These are phyloP conservation scores for Magallana ariakensis DNA, from an alignment of 1,140 invertebrate genomes.

Conservation along the genomic window DNA sequence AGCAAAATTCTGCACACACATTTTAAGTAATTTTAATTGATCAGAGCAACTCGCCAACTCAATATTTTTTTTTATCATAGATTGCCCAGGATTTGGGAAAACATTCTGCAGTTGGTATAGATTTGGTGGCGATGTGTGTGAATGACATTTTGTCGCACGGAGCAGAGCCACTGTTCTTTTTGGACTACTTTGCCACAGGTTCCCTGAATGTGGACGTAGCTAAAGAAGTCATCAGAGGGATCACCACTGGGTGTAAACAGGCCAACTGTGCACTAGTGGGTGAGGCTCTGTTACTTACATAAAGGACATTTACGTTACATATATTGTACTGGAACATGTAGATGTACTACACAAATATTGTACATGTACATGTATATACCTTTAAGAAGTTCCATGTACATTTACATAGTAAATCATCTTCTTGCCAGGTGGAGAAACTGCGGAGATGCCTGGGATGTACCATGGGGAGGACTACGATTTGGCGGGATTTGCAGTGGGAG, in stretches of 20 bases:
- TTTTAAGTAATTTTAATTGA: too few relatives aligned
- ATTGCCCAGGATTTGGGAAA: conserved; percentile 89
- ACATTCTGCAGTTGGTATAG: conserved; percentile 93
- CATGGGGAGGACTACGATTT: conserved; percentile 91
- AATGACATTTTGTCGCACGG: conserved; percentile 97
- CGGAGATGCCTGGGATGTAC: conserved; percentile 98
- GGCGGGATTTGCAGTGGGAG: conserved; percentile 96
- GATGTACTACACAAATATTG: too few relatives aligned
- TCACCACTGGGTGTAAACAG: conserved; percentile 91
- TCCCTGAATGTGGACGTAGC: conserved; percentile 89
- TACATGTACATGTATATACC: too few relatives aligned
- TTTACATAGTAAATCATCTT: background rate
- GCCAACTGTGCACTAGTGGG: conserved; percentile 94
- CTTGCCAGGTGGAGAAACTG: conserved; percentile 92
- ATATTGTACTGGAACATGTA: too few relatives aligned
- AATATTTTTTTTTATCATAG: conserved; percentile 78
- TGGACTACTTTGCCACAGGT: conserved; percentile 98
- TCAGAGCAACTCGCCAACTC: too few relatives aligned
- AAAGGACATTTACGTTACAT: too few relatives aligned
- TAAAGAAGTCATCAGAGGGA: conserved; percentile 89
- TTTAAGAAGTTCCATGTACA: too few relatives aligned
- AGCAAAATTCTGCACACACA: too few relatives aligned
- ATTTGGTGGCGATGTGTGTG: conserved; percentile 98
- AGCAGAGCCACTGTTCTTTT: conserved; percentile 95
- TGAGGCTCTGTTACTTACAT: conserved; percentile 80